A percentile compares a stretch with the other conserved stretches of the same genome.
Evolutionary conservation across 1,140 invertebrate species (phyloP).

Genomic region (Mamestra configurata): DNA sequence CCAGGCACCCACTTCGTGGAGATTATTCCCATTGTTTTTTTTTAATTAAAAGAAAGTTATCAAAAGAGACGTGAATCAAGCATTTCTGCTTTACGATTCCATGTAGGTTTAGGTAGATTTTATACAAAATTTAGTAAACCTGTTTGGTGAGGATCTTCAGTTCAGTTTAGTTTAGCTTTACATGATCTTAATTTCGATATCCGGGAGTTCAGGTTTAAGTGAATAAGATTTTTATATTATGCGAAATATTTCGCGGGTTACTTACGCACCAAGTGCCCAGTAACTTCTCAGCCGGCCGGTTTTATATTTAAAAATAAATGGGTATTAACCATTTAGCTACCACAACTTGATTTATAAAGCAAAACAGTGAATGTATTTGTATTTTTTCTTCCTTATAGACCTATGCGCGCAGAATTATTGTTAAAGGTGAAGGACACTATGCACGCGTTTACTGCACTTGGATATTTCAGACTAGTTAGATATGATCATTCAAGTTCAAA

Average conservation of each 20-base stretch:
- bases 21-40: too few species aligned
- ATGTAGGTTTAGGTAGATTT: too few species aligned
- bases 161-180: too few species aligned
- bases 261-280: constrained; percentile 4
- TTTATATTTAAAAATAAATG: constrained; percentile 37
- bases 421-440: constrained; percentile 50
- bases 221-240: not conserved
- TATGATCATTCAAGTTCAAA: constrained; percentile 27
- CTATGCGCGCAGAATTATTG: constrained; percentile 36
- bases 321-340: constrained; percentile 21
- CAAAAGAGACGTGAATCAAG: too few species aligned
- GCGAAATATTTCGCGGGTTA: not conserved
- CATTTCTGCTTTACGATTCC: too few species aligned
- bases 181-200: not conserved
- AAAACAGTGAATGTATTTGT: constrained; percentile 45
- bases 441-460: constrained; percentile 38
- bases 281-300: constrained; percentile 13
- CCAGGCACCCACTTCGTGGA: too few species aligned
- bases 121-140: too few species aligned
- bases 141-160: too few species aligned
- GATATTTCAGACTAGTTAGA: constrained; percentile 23
- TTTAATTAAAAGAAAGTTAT: too few species aligned
- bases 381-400: constrained; percentile 50
- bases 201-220: not conserved
- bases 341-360: constrained; percentile 45